Evolutionary conservation across 2,797 vertebrate genomes (phyloP), one percentile per base, ranked within the genome.

Genomic region (Liasis olivaceus): DNA sequence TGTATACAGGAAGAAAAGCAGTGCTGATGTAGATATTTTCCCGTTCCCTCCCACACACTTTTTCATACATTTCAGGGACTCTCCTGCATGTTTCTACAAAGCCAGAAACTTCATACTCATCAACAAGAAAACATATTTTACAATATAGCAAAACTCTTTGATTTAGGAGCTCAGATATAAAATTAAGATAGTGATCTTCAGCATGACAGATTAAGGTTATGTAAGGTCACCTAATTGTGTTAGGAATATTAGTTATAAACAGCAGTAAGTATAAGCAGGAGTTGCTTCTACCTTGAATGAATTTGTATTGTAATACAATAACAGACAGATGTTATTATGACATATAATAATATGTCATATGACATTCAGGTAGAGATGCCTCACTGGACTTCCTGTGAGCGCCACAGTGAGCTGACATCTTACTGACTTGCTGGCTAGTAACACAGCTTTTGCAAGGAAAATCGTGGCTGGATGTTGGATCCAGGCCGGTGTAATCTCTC

Each of bases 271-370:
- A 92, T 88, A 95, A 93, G 92, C 87, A 20, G 72, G 42, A 20
- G 20, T 36, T 72, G 31, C 31, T 72, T 72, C 69, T 36, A 72
- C 31, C 15, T 72, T 36, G 69, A 72, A 72, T 20, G 5, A 36
- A 36, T 72, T 72, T 72, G n/a, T 36, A 36, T 36, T 72, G 31
- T 72, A 72, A 72, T n/a, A 66, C 1, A 2, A 86, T 91, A 54
- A 92, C 96, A 95, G 95, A 86, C 95, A 96, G 92, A 95, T 95
- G 86, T 86, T 93, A n/a, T 86, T 93, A n/a, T 36, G 15, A 36
- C 69, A 72, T 72, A 72, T 72, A 72, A 72, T 36, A 17, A 72
- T 15, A 72, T 36, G 15, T 90, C 87, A 96, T 94, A 90, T 93
- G 94, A 89, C 24, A 90, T 90, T 36, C 89, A 96, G 91, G 93